Base-by-base conservation (phyloP, 2,113 vertebrate species). In the Epinephelus lanceolatus region DNA sequence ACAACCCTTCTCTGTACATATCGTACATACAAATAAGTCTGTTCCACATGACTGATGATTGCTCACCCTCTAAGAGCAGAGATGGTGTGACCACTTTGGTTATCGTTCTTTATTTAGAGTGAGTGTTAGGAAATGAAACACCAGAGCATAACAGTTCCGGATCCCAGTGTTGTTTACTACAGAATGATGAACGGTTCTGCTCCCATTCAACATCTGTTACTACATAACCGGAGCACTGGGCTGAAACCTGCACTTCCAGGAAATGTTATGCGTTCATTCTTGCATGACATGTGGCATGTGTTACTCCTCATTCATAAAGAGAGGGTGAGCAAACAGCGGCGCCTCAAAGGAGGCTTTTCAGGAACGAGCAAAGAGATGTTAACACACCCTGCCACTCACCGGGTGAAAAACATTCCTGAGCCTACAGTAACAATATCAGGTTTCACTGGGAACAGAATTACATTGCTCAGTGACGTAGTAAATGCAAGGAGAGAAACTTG, bases 331-430 rank as follows among this genome's bases (percentile, higher is more conserved):
- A 90, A 83, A 88, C 60, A 88, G 72, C n/a, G 72, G 76, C 80
- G 75, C 77, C 86, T 67, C 71, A 85, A 81, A 76, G 25, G 70
- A 84, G 37, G 73, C 68, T 78, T 81, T 90, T 84, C 52, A 80
- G 80, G 82, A 88, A 87, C 66, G 63, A 53, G 80, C 51, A 76
- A 72, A 78, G 60, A 71, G 62, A 90, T 1, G 61, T 69, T 71
- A 91, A 88, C 84, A 90, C 84, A 65, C 61, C 80, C 84, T 76
- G 82, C 70, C 57, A 37, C 82, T 87, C 80, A 79, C 69, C 2
- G 52, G 69, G 76, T 87, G 85, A 87, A 93, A 91, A 92, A 92
- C 91, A 93, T 93, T 94, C 94, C 89, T 90, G 78, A 86, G 84
- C 9, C 14, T 88, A 90, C 86, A 86, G 85, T 92, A 92, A 91